Evolutionary conservation across 2,888 invertebrate genomes (phyloP), one percentile per base, ranked within the genome.

Genomic region (Eupithecia subumbrata): DNA sequence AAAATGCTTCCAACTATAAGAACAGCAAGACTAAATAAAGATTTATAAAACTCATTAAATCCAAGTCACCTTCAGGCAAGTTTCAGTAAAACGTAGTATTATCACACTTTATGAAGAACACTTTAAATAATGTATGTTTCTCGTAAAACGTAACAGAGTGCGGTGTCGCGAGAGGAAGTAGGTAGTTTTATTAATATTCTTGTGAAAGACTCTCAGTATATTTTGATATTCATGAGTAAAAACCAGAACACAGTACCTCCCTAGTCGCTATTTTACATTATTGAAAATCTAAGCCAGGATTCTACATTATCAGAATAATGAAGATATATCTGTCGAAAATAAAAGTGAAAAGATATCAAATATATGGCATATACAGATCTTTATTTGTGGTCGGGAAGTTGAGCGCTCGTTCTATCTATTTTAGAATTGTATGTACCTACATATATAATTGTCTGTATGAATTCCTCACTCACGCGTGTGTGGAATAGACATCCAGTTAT

Each of bases 131-230:
- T 73, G 70, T 71, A 77, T 68, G 70, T 73, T 67, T 25, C 75
- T 69, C 75, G 77, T 75, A 75, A 77, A 77, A 77, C 25, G 40
- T 74, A 77, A 74, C 71, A 72, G 73, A 72, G 68, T 5, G 71
- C 73, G 72, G 72, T 68, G 75, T 75, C 72, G 75, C 64, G 63
- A 64, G 69, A 69, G 74, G n/a, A 48, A 69, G 74, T 48, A 48
- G 70, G 72, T 76, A 76, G 75, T 74, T 75, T 77, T 78, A 78
- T 76, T 78, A 79, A 75, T 76, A 79, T 76, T 60, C 72, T 70
- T 76, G 74, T 74, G 63, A 74, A 77, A 45, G 43, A 76, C 64
- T 68, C 60, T 70, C 73, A 67, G 52, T 71, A 48, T 48, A 76
- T 71, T 76, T 73, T 73, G 60, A 73, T 76, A 76, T 76, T 76